Conservation (phyloP, 2,113 vertebrate species). For the Gambusia affinis region DNA sequence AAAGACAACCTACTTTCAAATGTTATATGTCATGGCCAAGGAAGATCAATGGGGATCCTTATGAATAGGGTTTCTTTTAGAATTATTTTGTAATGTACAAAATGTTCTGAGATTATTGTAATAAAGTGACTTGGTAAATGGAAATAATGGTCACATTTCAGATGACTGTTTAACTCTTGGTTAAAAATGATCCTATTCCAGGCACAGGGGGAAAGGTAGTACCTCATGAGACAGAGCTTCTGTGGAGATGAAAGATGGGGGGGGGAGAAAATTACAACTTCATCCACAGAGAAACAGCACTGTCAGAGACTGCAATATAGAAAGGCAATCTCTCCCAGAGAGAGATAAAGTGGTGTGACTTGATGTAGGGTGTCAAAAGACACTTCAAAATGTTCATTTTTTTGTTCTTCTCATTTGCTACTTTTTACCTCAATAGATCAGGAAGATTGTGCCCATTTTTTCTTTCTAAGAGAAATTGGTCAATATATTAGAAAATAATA, state of each 20-base stretch:
- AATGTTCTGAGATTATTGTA: background rate
- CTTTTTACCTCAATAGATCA: background rate
- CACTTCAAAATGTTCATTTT: background rate
- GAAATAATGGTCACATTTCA: background rate
- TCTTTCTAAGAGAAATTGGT: background rate
- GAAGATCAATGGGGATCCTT: background rate
- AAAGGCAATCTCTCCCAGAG: conserved; percentile 24
- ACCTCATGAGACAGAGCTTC: conserved; percentile 53
- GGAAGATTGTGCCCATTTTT: background rate
- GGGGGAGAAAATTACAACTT: conserved; percentile 43
- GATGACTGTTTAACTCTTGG: background rate
- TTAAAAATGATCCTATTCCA: conserved; percentile 65
- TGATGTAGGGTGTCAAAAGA: conserved; percentile 10
- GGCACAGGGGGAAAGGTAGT: conserved; percentile 49
- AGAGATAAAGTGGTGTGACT: conserved; percentile 14
- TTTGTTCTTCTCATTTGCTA: background rate
- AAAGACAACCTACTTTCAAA: background rate
- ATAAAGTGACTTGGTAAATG: background rate
- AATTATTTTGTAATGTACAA: background rate
- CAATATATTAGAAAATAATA: background rate
- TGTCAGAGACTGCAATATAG: conserved; percentile 49
- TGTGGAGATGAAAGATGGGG: conserved; percentile 46
- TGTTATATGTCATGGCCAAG: background rate
- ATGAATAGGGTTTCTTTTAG: background rate
- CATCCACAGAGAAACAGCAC: conserved; percentile 28